A percentile compares a stretch with the other conserved stretches of the same genome.
These are phyloP conservation scores for Torymus texanus DNA, from an alignment of 2,888 invertebrate species.

Conservation along the genomic window DNA sequence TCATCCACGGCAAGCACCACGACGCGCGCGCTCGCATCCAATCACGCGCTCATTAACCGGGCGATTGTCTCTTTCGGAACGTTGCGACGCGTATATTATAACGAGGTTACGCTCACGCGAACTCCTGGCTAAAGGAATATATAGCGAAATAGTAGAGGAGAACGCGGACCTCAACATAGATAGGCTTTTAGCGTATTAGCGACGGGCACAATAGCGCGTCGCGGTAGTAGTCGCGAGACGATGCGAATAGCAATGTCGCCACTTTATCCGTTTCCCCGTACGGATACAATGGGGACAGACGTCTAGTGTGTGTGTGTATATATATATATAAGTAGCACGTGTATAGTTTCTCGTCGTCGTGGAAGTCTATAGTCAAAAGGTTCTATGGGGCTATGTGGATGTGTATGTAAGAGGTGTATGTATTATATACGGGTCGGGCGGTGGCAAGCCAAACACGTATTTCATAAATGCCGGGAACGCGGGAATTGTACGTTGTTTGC, in stretches of 20 bases:
- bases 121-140: not conserved
- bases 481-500: no score
- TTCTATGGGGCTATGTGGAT: no score
- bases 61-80: conserved; percentile 72
- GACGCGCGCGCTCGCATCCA: conserved; percentile 60
- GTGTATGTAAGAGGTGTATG: no score
- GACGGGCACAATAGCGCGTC: conserved; percentile 68
- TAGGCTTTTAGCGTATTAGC: conserved; percentile 75
- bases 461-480: conserved; percentile 66
- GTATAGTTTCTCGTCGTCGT: no score
- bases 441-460: conserved; percentile 70
- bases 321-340: no score
- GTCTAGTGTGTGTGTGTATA: no score
- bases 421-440: conserved; percentile 61
- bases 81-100: conserved; percentile 62
- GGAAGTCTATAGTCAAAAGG: no score
- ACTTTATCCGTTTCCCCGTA: conserved; percentile 69
- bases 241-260: conserved; percentile 72
- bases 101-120: conserved; percentile 38
- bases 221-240: conserved; percentile 67
- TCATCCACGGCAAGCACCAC: not conserved
- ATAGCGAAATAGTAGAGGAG: not conserved
- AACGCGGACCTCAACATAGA: conserved; percentile 72
- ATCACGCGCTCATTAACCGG: conserved; percentile 72
- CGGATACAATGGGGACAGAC: conserved; percentile 61